Evolutionary conservation across 1,140 invertebrate genomes (phyloP).

Genomic region (Steinernema feltiae): DNA sequence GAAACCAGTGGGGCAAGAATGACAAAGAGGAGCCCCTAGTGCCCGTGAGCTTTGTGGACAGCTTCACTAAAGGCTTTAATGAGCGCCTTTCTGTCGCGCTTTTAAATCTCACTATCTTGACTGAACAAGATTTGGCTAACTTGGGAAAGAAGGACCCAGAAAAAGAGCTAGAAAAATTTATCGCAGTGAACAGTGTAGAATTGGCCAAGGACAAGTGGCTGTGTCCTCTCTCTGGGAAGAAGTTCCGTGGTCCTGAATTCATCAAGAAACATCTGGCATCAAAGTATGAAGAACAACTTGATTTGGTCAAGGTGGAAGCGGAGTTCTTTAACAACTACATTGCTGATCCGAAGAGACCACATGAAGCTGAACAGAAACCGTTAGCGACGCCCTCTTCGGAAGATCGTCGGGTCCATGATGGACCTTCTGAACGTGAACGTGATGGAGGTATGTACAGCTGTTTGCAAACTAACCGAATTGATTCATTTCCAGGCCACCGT

Average conservation of each 20-base stretch:
- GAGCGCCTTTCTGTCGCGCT: conserved; percentile 81
- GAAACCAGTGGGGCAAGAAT: conserved; percentile 67
- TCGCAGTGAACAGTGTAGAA: conserved; percentile 81
- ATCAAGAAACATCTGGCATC: conserved; percentile 97
- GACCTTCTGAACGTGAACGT: conserved; percentile 24
- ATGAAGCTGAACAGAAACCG: conserved; percentile 69
- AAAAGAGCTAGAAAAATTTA: conserved; percentile 85
- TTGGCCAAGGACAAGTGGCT: conserved; percentile 94
- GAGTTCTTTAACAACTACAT: conserved; percentile 97
- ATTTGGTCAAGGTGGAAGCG: conserved; percentile 84
- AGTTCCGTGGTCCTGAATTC: conserved; percentile 98
- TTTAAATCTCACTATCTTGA: conserved; percentile 66
- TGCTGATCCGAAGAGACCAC: conserved; percentile 84
- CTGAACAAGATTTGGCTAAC: conserved; percentile 75
- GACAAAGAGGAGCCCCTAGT: conserved; percentile 46
- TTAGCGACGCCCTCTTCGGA: conserved; percentile 25
- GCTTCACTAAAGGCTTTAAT: conserved; percentile 75
- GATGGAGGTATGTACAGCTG: conserved; percentile 15
- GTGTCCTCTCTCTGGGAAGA: conserved; percentile 94
- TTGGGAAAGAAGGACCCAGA: conserved; percentile 80
- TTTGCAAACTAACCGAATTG: not conserved
- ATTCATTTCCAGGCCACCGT: not conserved
- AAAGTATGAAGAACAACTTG: conserved; percentile 90
- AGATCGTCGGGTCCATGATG: conserved; percentile 20
- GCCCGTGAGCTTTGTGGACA: conserved; percentile 60